Percentiles rank a stretch among this genome's conserved stretches.
Evolutionary conservation across 2,113 vertebrate genomes (phyloP).

Genomic region (Lampris incognitus): DNA sequence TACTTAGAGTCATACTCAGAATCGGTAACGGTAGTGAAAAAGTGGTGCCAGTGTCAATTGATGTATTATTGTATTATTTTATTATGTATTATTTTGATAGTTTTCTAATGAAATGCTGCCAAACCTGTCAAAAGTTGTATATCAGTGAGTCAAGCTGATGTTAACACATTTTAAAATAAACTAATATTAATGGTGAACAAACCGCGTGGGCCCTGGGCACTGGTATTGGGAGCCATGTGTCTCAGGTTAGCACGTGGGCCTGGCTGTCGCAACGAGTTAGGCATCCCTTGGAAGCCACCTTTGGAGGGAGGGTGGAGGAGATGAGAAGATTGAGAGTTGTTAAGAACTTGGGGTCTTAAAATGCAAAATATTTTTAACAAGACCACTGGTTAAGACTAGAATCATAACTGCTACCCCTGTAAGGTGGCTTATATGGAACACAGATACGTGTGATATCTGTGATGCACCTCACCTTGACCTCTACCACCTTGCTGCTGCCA

Average conservation of each 20-base stretch:
- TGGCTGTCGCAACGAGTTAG: slow-evolving; percentile 91
- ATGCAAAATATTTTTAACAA: neutral
- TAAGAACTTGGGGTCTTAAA: neutral
- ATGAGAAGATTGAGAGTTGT: neutral
- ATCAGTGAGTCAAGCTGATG: neutral
- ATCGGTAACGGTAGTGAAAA: too few relatives aligned
- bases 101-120: neutral
- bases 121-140: neutral
- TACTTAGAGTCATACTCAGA: too few relatives aligned
- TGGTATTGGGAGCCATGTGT: slow-evolving; percentile 87
- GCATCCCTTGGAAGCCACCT: slow-evolving; percentile 93
- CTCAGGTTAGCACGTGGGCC: slow-evolving; percentile 91
- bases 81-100: too few relatives aligned
- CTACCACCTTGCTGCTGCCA: slow-evolving; percentile 96
- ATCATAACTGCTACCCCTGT: too few relatives aligned
- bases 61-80: too few relatives aligned
- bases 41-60: too few relatives aligned
- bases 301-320: slow-evolving; percentile 23
- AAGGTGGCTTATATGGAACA: neutral
- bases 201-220: slow-evolving; percentile 89
- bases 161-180: neutral
- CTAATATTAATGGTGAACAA: slow-evolving; percentile 53
- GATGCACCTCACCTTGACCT: slow-evolving; percentile 88
- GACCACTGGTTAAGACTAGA: neutral
- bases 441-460: neutral